Conservation (phyloP, 2,113 vertebrate genomes). For the Podiceps cristatus region DNA sequence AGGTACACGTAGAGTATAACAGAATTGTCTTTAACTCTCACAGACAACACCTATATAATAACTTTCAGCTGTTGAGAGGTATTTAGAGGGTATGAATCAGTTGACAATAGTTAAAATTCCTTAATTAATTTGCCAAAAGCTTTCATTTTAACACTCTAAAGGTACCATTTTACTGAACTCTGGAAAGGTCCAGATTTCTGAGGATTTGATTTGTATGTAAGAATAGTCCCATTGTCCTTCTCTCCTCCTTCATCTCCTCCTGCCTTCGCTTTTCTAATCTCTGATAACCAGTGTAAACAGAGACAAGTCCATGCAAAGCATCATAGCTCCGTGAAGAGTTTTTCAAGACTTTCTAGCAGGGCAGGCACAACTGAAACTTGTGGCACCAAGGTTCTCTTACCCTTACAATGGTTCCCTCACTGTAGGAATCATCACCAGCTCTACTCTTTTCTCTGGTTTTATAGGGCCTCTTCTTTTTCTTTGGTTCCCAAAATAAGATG, state of each 20-base stretch:
- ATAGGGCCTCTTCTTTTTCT: background rate
- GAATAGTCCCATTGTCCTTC: background rate
- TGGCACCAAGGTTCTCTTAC: background rate
- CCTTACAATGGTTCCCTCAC: background rate
- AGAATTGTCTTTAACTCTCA: background rate
- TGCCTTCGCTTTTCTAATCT: background rate
- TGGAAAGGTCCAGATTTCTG: background rate
- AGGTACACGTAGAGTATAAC: fast-evolving
- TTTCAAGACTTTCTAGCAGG: background rate
- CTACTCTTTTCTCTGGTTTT: background rate
- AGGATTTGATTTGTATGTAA: background rate
- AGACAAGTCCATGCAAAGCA: background rate
- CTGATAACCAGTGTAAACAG: background rate
- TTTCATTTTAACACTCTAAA: background rate
- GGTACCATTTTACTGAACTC: background rate
- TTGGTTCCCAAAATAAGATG: background rate
- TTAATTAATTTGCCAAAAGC: background rate
- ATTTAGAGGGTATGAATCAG: background rate
- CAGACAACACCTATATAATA: fast-evolving
- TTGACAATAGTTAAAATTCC: background rate
- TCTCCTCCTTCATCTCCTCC: background rate
- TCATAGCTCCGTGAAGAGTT: background rate
- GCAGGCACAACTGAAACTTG: background rate
- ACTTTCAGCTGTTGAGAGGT: background rate
- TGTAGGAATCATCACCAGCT: background rate